phyloP scores from a whole-genome alignment of 1,140 invertebrate species.

The Papilio glaucus region DNA sequence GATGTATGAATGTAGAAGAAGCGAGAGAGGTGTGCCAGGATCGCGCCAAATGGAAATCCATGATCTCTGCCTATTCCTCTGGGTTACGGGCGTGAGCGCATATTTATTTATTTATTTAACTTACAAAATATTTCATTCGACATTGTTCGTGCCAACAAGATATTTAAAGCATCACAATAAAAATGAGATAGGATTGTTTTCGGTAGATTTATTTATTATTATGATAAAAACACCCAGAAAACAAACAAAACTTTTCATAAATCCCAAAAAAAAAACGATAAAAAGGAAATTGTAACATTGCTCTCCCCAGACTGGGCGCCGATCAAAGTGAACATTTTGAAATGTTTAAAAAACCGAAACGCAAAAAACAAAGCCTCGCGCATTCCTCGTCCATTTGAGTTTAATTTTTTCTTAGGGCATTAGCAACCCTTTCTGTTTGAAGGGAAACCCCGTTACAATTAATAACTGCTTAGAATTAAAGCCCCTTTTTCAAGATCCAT shows the following conservation, averaged over 20 bases:
- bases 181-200: background rate
- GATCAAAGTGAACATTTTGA: slow-evolving; percentile 65
- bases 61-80: too few relatives aligned
- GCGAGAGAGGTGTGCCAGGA: too few relatives aligned
- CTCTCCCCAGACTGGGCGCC: slow-evolving; percentile 35
- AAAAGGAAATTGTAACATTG: slow-evolving; percentile 13
- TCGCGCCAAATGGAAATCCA: too few relatives aligned
- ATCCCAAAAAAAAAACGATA: slow-evolving; percentile 6
- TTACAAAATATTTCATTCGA: background rate
- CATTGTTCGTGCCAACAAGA: background rate
- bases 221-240: background rate
- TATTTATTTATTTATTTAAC: too few relatives aligned
- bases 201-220: slow-evolving; percentile 3
- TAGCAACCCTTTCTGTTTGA: slow-evolving; percentile 51
- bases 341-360: slow-evolving; percentile 56
- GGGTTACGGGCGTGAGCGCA: too few relatives aligned
- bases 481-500: background rate
- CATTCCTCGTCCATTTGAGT: slow-evolving; percentile 56
- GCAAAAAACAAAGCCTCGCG: slow-evolving; percentile 50
- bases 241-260: slow-evolving; percentile 12
- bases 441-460: slow-evolving; percentile 42
- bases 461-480: slow-evolving; percentile 46
- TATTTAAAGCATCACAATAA: background rate
- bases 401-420: slow-evolving; percentile 58
- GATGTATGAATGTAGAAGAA: too few relatives aligned